Evolutionary conservation across 2,888 invertebrate species (phyloP), one percentile per base, ranked within the genome.

Genomic region (Drosophila demipolita): DNA sequence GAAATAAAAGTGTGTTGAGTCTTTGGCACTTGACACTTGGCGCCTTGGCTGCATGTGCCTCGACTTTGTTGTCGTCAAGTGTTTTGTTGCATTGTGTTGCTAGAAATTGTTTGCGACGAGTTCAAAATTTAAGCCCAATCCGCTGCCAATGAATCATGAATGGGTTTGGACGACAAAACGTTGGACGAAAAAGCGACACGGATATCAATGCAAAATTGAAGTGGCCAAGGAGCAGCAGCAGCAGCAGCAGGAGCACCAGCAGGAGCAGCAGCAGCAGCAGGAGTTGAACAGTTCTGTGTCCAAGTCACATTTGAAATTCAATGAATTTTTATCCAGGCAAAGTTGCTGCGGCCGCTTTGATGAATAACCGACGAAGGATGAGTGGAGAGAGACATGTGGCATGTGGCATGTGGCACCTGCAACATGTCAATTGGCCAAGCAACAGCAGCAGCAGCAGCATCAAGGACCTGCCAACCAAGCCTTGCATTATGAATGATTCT

Each of bases 291-390:
- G n/a, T 8, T 29, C 49, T 54, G 36, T 63, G 74, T 61, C 63
- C 85, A 73, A 86, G 74, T 82, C 82, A 77, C 87, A 91, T 91
- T 91, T 91, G 83, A 90, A 91, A 91, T 91, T 91, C 91, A 91
- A 91, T 91, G 91, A 91, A 91, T 91, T 91, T 90, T 90, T 87
- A 89, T 89, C 83, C 78, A 83, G 74, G 57, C 58, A 67, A 72
- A 78, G 67, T 72, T 71, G 60, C 38, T 78, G 79, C 63, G 80
- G 81, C 23, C 45, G 23, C 75, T 80, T 80, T 81, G 84, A 88
- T 86, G 85, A 88, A 86, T 86, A 74, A 74, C 81, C 71, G 63
- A 66, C 49, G 45, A 45, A 71, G 53, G 62, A 63, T 49, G 45
- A 65, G 42, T n/a, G 50, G 50, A 49, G 50, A 52, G 45, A 53